Conservation (phyloP, 1,140 invertebrate species). For the Drosophila melanica region DNA sequence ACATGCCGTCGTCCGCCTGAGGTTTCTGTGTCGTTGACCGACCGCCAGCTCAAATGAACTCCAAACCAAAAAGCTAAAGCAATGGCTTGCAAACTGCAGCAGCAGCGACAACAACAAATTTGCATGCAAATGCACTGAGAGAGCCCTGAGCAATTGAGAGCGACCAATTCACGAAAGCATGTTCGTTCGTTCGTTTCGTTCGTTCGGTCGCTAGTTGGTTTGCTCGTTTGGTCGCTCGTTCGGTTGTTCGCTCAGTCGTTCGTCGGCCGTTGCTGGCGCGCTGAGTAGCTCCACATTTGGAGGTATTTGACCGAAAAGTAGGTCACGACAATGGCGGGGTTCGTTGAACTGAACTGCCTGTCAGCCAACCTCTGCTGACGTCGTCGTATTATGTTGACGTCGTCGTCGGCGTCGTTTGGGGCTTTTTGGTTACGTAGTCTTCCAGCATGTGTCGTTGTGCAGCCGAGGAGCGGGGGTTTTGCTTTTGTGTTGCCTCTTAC, state of each 20-base stretch:
- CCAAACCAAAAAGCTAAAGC: conserved; percentile 62
- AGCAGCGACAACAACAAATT: conserved; percentile 54
- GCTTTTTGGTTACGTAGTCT: conserved; percentile 73
- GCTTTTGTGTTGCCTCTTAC: conserved; percentile 36
- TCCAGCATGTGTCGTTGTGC: conserved; percentile 49
- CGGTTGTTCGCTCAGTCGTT: conserved; percentile 21
- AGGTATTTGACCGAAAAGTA: conserved; percentile 84
- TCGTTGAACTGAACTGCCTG: conserved; percentile 83
- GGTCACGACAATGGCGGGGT: conserved; percentile 84
- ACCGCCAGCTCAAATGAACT: conserved; percentile 73
- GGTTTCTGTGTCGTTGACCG: conserved; percentile 84
- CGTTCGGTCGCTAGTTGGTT: conserved; percentile 11
- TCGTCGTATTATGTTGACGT: conserved; percentile 57
- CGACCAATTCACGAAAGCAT: conserved; percentile 20
- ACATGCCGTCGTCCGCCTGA: conserved; percentile 62
- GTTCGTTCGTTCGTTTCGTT: conserved; percentile 14
- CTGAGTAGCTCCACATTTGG: conserved; percentile 80
- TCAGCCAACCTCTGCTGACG: conserved; percentile 62
- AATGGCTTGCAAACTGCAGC: conserved; percentile 57
- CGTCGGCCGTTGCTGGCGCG: conserved; percentile 24
- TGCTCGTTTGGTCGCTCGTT: neutral
- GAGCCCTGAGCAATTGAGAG: conserved; percentile 48
- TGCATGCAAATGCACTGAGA: conserved; percentile 77
- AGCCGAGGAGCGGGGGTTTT: conserved; percentile 14
- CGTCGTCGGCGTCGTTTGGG: conserved; percentile 55